Evolutionary conservation across 2,113 vertebrate species (phyloP).

Genomic region (Mystacornis crossleyi): DNA sequence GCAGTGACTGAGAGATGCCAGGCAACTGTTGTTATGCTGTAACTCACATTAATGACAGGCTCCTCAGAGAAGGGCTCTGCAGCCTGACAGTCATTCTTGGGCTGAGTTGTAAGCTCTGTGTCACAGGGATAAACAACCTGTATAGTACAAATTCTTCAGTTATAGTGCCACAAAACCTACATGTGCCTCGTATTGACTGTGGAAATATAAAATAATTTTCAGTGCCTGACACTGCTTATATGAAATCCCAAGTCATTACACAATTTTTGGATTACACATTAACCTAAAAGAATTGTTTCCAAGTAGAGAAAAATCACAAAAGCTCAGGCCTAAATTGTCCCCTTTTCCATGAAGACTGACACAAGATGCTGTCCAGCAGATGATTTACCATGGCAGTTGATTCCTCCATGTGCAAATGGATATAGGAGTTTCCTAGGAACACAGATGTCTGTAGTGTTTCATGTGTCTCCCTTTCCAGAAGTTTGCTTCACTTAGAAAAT

Average conservation of each 20-base stretch:
- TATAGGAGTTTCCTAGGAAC: not conserved
- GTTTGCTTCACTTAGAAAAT: not conserved
- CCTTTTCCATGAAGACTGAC: not conserved
- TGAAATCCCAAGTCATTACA: not conserved
- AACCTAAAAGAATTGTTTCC: not conserved
- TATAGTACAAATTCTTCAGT: not conserved
- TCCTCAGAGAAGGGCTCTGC: not conserved
- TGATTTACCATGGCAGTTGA: not conserved
- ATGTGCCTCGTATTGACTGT: not conserved
- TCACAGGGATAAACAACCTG: not conserved
- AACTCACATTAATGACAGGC: not conserved
- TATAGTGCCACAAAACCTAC: not conserved
- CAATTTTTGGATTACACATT: not conserved
- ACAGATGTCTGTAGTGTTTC: not conserved
- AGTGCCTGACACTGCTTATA: not conserved
- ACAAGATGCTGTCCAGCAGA: not conserved
- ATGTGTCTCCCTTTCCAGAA: not conserved
- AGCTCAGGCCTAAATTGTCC: not conserved
- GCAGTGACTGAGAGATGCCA: not conserved
- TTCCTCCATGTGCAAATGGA: not conserved
- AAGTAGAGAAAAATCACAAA: not conserved
- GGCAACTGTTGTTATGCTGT: accelerated
- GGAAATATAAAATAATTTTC: not conserved
- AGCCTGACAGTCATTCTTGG: not conserved
- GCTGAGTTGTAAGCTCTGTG: not conserved